phyloP scores from a whole-genome alignment of 2,113 vertebrate species.

The Tachycineta bicolor region DNA sequence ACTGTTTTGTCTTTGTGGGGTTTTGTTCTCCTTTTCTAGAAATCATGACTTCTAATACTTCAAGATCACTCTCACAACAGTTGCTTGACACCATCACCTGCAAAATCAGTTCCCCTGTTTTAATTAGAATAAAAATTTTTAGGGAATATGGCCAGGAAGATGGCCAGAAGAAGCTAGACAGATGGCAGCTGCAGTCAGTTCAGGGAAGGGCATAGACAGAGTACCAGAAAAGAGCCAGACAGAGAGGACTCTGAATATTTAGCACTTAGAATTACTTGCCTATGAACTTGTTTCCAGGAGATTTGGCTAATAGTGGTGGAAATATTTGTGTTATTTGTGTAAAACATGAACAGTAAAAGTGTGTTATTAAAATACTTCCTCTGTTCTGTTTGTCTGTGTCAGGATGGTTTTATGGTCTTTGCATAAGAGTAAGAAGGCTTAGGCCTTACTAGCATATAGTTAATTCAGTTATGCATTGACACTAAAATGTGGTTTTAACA shows the following conservation, averaged over 20 bases:
- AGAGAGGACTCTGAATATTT: background rate
- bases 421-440: background rate
- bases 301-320: background rate
- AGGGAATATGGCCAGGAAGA: background rate
- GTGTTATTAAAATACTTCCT: background rate
- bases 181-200: background rate
- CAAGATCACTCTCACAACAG: background rate
- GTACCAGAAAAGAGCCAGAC: background rate
- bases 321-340: background rate
- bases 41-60: background rate
- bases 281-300: constrained; percentile 13
- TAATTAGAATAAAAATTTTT: background rate
- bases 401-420: background rate
- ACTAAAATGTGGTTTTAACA: background rate
- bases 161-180: background rate
- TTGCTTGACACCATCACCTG: background rate
- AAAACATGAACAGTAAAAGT: background rate
- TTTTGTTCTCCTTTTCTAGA: background rate
- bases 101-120: background rate
- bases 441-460: background rate
- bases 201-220: background rate
- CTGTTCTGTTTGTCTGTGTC: background rate
- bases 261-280: background rate
- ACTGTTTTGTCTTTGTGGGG: background rate
- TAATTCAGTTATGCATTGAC: background rate